Evolutionary conservation across 1,140 invertebrate species (phyloP).

Genomic region (Melipona quadrifasciata): DNA sequence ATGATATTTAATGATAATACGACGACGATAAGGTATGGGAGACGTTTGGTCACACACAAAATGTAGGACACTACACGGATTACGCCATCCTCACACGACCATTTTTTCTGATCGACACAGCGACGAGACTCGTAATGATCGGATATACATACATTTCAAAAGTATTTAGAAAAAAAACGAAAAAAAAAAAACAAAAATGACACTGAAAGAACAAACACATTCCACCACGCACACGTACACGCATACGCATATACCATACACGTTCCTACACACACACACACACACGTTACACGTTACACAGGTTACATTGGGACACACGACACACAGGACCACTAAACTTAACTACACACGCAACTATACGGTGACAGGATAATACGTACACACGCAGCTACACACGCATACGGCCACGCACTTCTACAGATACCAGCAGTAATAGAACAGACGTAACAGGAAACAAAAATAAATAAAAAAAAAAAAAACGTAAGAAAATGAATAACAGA

Average conservation of each 20-base stretch:
- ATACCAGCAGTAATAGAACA: slow-evolving; percentile 68
- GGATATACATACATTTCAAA: neutral
- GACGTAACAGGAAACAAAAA: slow-evolving; percentile 68
- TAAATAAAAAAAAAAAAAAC: slow-evolving; percentile 61
- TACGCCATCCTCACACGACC: slow-evolving; percentile 74
- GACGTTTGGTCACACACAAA: slow-evolving; percentile 80
- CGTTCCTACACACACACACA: neutral
- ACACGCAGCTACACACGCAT: slow-evolving; percentile 60
- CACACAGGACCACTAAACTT: slow-evolving; percentile 15
- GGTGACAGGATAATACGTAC: slow-evolving; percentile 45
- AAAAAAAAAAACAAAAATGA: neutral
- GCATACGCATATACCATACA: slow-evolving; percentile 7
- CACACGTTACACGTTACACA: slow-evolving; percentile 33
- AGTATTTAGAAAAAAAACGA: slow-evolving; percentile 36
- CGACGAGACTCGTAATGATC: slow-evolving; percentile 56
- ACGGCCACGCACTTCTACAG: slow-evolving; percentile 63
- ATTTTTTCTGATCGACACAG: slow-evolving; percentile 59
- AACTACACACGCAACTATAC: slow-evolving; percentile 29
- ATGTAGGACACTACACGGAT: slow-evolving; percentile 70
- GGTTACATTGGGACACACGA: slow-evolving; percentile 30
- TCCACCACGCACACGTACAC: slow-evolving; percentile 46
- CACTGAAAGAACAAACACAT: slow-evolving; percentile 59
- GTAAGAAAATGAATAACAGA: slow-evolving; percentile 68
- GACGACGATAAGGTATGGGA: slow-evolving; percentile 82
- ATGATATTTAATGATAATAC: slow-evolving; percentile 82